A percentile compares a stretch with the other conserved stretches of the same genome.
These are phyloP conservation scores for Melanostigma gelatinosum DNA, from an alignment of 2,113 vertebrate genomes.

Conservation along the genomic window DNA sequence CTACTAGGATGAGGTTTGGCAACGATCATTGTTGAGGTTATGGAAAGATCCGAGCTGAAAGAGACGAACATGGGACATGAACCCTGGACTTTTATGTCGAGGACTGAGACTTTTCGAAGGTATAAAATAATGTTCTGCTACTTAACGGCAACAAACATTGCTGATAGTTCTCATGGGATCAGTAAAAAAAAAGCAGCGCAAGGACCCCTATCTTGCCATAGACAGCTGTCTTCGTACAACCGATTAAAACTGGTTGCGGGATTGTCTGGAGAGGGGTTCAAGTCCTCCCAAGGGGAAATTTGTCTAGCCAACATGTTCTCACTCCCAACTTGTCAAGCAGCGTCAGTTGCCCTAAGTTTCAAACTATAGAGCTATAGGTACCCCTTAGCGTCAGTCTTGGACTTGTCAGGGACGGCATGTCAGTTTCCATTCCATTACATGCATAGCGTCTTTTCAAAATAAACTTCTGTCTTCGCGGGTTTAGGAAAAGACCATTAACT, in stretches of 20 bases:
- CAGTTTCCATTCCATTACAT: too few species aligned
- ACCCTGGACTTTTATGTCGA: not conserved
- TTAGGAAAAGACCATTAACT: too few species aligned
- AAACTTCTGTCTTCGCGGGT: too few species aligned
- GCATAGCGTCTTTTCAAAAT: too few species aligned
- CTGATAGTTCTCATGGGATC: not conserved
- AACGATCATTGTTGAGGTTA: not conserved
- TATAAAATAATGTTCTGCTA: not conserved
- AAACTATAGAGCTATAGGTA: too few species aligned
- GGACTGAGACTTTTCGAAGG: not conserved
- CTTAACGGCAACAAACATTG: not conserved
- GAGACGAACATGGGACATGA: not conserved
- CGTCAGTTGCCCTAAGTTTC: too few species aligned
- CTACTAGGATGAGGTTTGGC: not conserved
- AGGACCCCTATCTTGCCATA: not conserved
- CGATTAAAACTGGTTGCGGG: not conserved
- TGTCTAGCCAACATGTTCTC: not conserved
- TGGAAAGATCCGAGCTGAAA: not conserved
- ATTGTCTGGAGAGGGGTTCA: not conserved
- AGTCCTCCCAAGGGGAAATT: not conserved
- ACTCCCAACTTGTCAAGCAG: too few species aligned
- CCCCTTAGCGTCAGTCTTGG: too few species aligned
- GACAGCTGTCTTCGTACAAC: not conserved
- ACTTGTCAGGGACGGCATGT: too few species aligned
- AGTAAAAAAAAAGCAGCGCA: not conserved